Base-by-base conservation (phyloP, 2,797 vertebrate species). In the Poeciliopsis gracilis region DNA sequence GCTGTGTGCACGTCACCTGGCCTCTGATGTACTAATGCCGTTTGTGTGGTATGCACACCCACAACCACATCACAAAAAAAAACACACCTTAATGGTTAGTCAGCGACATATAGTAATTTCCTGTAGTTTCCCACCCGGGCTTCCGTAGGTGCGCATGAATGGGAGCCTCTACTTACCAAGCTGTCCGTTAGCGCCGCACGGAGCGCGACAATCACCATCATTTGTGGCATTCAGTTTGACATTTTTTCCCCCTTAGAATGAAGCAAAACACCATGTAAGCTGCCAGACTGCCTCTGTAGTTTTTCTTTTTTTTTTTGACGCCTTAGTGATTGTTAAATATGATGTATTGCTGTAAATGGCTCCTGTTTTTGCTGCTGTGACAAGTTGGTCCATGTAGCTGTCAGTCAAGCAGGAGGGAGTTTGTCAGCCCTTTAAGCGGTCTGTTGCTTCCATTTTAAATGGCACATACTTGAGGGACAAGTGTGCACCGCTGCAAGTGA, bases 401-500 rank as follows among this genome's bases (percentile, higher is more conserved):
- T 91, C 86, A 90, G 36, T 92, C 86, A 82, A 72, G 18, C 82
- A 87, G 78, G 73, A 82, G 69, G 81, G 79, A 77, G 76, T 63
- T 77, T 86, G 82, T 87, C 84, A 83, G 63, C 76, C 73, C 57
- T 75, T 83, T 53, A 88, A 84, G 88, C 75, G 84, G 85, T 85
- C 80, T 77, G 49, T 77, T 88, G 72, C 81, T 71, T 83, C 87
- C 77, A 74, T 88, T 87, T 28, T 87, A 85, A 80, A 85, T 71
- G 59, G 75, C 53, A 69, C 33, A 55, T 78, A 36, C 8, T 47
- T 73, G 73, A 67, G 75, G 41, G 43, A 80, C 79, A 45, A 72
- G 72, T 84, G 73, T 75, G n/a, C 43, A 75, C 30, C 25, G 57
- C 66, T 76, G 38, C 13, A 2, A 55, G 46, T 53, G 61, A 47